Base-by-base conservation (phyloP, 2,113 vertebrate species). In the Monopterus albus region DNA sequence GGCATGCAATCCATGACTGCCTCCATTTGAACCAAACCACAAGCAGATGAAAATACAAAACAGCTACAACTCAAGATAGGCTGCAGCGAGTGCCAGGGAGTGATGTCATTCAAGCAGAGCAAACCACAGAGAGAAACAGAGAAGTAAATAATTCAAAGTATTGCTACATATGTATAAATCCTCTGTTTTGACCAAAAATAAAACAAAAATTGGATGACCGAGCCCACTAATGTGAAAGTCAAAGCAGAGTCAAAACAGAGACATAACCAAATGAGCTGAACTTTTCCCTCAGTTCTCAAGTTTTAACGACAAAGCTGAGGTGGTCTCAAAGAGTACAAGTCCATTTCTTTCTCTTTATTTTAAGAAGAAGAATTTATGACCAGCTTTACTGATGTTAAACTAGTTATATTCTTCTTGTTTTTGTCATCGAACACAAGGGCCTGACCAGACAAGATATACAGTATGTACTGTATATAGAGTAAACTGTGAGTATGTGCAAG, bases 1-100 rank as follows among this genome's bases (percentile, higher is more conserved):
- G 83, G 88, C 87, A 87, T 88, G 85, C 85, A 74, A 88, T 85
- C 85, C 77, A 83, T 57, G 81, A 80, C 88, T 81, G 87, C 85
- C 85, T 91, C 86, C 79, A 88, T 89, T 90, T 87, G 88, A 86
- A 85, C 76, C 71, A 87, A 90, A 91, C 85, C 75, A 79, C 88
- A 65, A 86, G 84, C 87, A 90, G 88, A 89, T 89, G 88, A 89
- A 89, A 87, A 88, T 82, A 89, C 86, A 84, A 87, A 86, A 88
- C 88, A 89, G 88, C 83, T 88, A 87, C 88, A 83, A 85, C 73
- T 81, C 78, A 79, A 88, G 88, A 81, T 72, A 75, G 84, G 74
- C 73, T 33, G 50, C 43, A 13, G 60, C 21, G 17, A 55, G 72
- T 25, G 85, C 85, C 87, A 86, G 76, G 69, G 82, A 85, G 75